Conservation (phyloP, 2,113 vertebrate species). For the Ammodytes dubius region DNA sequence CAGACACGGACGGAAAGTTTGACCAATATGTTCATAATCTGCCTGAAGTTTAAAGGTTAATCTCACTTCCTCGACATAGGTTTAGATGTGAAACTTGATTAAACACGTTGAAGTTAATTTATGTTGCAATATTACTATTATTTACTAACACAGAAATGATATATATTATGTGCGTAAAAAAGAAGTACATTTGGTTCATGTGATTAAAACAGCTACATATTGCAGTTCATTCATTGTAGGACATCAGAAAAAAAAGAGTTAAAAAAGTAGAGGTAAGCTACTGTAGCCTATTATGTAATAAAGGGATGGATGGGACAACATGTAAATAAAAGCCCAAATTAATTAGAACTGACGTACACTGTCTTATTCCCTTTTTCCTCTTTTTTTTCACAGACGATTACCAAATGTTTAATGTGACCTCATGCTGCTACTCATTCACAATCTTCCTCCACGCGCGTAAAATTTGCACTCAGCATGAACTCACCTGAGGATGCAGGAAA, state of each 20-base stretch:
- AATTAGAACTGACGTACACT: not conserved
- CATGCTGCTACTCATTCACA: not conserved
- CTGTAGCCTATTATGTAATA: not conserved
- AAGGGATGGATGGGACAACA: not conserved
- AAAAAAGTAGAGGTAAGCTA: not conserved
- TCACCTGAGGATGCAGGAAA: constrained; percentile 70
- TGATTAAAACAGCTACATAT: not conserved
- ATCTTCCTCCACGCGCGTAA: not conserved
- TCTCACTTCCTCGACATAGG: constrained; percentile 62
- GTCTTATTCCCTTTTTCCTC: not conserved
- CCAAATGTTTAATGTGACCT: not conserved
- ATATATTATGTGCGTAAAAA: not conserved
- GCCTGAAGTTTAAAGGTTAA: constrained; percentile 41
- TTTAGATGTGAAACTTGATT: constrained; percentile 50
- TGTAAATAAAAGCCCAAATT: not conserved
- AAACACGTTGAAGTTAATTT: not conserved
- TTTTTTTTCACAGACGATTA: not conserved
- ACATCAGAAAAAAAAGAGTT: not conserved
- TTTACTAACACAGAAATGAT: not conserved
- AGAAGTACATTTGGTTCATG: not conserved
- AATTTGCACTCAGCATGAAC: not conserved
- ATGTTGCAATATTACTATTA: not conserved
- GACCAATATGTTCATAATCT: constrained; percentile 7
- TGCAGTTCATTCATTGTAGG: not conserved
- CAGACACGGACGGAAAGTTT: constrained; percentile 62